Percentiles rank a stretch among this genome's conserved stretches.
phyloP scores from a whole-genome alignment of 2,797 vertebrate genomes.

The Enteromius radiatus region DNA sequence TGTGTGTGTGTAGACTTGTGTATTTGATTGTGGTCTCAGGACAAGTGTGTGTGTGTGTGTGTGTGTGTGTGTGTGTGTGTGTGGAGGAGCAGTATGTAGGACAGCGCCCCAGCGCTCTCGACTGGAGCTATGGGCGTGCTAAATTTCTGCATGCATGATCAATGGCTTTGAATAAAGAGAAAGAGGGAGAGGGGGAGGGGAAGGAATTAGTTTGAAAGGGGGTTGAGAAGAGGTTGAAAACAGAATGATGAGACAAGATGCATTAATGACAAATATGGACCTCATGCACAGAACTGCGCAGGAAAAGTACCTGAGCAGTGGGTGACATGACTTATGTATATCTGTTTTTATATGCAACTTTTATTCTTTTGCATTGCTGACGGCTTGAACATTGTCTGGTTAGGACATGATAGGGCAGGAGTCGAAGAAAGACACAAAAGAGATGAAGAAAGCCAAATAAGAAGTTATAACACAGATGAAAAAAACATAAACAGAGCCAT shows the following conservation, averaged over 20 bases:
- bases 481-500: neutral
- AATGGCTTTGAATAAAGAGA: slow-evolving; percentile 72
- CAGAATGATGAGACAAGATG: slow-evolving; percentile 21
- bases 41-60: slow-evolving; percentile 15
- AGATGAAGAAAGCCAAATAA: neutral
- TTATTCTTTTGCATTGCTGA: slow-evolving; percentile 33
- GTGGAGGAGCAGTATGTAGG: slow-evolving; percentile 43
- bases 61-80: slow-evolving; percentile 19
- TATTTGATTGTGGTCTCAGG: slow-evolving; percentile 45
- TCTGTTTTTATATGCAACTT: slow-evolving; percentile 40
- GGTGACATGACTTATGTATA: neutral
- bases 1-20: slow-evolving; percentile 8
- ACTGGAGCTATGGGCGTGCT: slow-evolving; percentile 85
- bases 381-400: slow-evolving; percentile 1
- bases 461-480: neutral
- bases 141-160: slow-evolving; percentile 94
- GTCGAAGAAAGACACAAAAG: neutral
- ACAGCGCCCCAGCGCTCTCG: slow-evolving; percentile 38
- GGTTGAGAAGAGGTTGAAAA: slow-evolving; percentile 18
- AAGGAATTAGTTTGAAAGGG: slow-evolving; percentile 30
- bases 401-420: slow-evolving; percentile 34
- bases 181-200: slow-evolving; percentile 28
- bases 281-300: neutral
- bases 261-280: neutral
- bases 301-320: neutral